A percentile compares a stretch with the other conserved stretches of the same genome.
These are phyloP conservation scores for Patiria miniata DNA, from an alignment of 35 echinoderm and acorn worm genomes.

Conservation along the genomic window DNA sequence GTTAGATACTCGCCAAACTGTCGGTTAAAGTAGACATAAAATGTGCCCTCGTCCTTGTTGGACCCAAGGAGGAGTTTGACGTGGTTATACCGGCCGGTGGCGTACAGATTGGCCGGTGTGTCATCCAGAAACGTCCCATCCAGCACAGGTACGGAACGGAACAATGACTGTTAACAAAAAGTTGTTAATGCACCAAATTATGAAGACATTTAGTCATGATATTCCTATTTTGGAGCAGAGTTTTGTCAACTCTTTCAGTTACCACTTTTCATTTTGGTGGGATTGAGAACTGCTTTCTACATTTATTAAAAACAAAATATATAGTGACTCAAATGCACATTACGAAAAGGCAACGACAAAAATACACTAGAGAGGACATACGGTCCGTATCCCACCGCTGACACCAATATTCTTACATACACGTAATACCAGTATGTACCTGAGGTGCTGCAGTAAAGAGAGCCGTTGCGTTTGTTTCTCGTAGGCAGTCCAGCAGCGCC, in stretches of 20 bases:
- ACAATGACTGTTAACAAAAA: background rate
- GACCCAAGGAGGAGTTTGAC: conserved; percentile 12
- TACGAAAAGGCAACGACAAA: no score
- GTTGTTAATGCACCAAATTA: no score
- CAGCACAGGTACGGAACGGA: background rate
- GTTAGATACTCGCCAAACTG: background rate
- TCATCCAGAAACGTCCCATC: conserved; percentile 35
- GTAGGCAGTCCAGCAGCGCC: background rate
- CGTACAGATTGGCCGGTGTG: conserved; percentile 33
- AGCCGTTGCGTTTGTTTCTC: background rate
- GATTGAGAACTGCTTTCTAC: no score
- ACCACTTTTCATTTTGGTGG: no score
- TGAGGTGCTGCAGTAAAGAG: background rate
- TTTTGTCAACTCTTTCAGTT: no score
- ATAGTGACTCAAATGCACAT: no score
- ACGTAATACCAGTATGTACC: background rate
- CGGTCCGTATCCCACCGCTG: no score
- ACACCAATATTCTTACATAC: no score
- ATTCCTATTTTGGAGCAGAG: no score
- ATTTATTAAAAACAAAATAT: no score
- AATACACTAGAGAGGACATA: no score
- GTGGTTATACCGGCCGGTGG: conserved; percentile 20
- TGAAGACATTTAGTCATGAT: no score
- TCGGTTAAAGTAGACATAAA: background rate
- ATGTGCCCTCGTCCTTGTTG: conserved; percentile 42